phyloP scores from a whole-genome alignment of 2,113 vertebrate genomes.

The Aegotheles bennettii region DNA sequence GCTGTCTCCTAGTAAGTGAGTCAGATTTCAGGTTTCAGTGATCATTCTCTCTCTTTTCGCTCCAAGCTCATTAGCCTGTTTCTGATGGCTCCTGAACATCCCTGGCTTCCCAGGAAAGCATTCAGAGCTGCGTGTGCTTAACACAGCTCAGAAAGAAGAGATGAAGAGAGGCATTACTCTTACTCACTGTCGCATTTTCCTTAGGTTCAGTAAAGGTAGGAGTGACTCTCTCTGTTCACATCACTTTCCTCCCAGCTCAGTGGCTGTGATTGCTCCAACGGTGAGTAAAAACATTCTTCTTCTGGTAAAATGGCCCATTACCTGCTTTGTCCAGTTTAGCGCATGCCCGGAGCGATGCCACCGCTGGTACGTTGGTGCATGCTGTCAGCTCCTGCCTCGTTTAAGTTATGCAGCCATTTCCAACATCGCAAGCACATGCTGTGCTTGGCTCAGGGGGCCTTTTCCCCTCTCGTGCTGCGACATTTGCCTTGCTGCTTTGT shows the following conservation, averaged over 20 bases:
- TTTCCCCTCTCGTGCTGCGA: neutral
- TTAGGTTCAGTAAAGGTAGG: neutral
- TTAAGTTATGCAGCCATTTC: neutral
- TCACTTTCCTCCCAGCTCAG: neutral
- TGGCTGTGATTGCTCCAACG: neutral
- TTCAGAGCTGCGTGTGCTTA: neutral
- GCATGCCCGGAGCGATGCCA: neutral
- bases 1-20: neutral
- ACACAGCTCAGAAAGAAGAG: neutral
- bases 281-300: neutral
- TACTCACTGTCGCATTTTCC: neutral
- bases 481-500: neutral
- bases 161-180: neutral
- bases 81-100: neutral
- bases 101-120: neutral
- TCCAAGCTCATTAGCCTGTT: neutral
- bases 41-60: neutral
- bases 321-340: neutral
- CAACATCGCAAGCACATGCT: neutral
- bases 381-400: neutral
- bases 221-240: neutral
- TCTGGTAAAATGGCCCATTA: neutral
- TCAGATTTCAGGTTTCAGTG: neutral
- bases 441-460: neutral
- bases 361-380: accelerated